Evolutionary conservation across 2,888 invertebrate species (phyloP).

Genomic region (Pegoplata infirma): DNA sequence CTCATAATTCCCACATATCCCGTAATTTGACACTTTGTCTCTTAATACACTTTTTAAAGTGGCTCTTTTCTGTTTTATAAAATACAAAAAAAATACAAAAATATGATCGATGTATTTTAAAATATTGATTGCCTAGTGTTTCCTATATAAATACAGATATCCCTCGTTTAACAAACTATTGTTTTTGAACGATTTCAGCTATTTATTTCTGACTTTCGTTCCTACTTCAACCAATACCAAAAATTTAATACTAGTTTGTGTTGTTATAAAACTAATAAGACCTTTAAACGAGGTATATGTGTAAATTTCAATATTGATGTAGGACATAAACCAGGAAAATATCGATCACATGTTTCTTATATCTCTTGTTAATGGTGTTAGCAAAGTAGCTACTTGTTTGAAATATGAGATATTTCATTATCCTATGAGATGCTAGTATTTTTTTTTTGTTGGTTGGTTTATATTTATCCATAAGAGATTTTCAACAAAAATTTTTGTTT

Average conservation of each 20-base stretch:
- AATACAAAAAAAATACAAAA: conserved; percentile 21
- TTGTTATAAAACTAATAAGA: too few relatives aligned
- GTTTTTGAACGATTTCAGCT: too few relatives aligned
- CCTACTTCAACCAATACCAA: too few relatives aligned
- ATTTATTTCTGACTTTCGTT: too few relatives aligned
- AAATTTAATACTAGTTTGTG: too few relatives aligned
- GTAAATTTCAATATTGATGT: too few relatives aligned
- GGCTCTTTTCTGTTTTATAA: conserved; percentile 37
- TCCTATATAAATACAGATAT: conserved; percentile 31
- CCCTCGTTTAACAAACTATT: too few relatives aligned
- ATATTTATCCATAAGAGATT: conserved; percentile 34
- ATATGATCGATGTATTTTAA: conserved; percentile 48
- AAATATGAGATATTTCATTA: conserved; percentile 52
- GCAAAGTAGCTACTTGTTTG: conserved; percentile 59
- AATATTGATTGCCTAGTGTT: conserved; percentile 38
- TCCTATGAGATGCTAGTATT: conserved; percentile 1
- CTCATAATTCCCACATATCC: conserved; percentile 61
- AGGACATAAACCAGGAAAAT: too few relatives aligned
- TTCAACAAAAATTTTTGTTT: conserved; percentile 13
- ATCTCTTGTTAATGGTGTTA: conserved; percentile 51
- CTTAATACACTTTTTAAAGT: conserved; percentile 30
- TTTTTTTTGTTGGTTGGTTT: too few relatives aligned
- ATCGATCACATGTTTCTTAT: conserved; percentile 57
- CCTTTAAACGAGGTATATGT: too few relatives aligned
- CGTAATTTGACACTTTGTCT: conserved; percentile 51